These are phyloP conservation scores for Hirundo rustica DNA, from an alignment of 2,797 vertebrate species.

Conservation along the genomic window DNA sequence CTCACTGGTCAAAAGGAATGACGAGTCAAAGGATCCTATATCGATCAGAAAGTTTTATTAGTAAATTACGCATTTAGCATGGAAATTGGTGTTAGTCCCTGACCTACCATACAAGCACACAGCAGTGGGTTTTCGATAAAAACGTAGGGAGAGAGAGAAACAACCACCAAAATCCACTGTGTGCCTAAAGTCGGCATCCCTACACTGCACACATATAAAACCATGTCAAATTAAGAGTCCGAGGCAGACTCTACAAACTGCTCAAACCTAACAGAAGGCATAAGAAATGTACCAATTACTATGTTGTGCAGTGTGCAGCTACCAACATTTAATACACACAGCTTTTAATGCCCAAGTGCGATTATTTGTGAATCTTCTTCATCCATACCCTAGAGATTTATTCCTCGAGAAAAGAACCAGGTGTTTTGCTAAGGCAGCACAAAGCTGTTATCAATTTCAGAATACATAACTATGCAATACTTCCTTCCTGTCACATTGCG, in stretches of 20 bases:
- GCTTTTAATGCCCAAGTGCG: neutral
- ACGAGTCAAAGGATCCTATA: accelerated
- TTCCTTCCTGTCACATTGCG: conserved; percentile 14
- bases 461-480: neutral
- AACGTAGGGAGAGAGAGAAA: accelerated
- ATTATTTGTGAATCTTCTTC: neutral
- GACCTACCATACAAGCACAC: neutral
- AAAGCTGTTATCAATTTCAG: neutral
- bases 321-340: accelerated
- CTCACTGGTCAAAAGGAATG: neutral
- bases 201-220: accelerated
- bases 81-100: neutral
- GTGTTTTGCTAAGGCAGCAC: neutral
- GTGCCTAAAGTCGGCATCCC: neutral
- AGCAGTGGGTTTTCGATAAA: neutral
- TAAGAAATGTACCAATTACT: neutral
- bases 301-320: neutral
- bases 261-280: neutral
- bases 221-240: neutral
- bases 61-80: neutral
- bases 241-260: neutral
- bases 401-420: neutral
- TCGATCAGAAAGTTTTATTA: neutral
- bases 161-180: neutral
- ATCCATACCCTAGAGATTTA: neutral